A percentile compares a stretch with the other conserved stretches of the same genome.
phyloP scores from a whole-genome alignment of 2,888 invertebrate species.

The Lithophane ornitopus region DNA sequence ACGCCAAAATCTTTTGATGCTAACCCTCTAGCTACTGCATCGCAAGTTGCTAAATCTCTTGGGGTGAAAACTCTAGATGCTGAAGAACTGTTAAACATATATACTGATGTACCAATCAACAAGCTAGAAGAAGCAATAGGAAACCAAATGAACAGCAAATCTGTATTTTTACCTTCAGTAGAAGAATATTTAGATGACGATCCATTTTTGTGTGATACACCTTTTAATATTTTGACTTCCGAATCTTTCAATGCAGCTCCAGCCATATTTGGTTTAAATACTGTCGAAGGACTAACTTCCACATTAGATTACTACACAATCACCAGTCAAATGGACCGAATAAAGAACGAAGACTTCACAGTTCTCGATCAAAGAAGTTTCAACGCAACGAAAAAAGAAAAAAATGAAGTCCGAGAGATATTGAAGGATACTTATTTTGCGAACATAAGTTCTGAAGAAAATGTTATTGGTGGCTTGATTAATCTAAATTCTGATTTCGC shows the following conservation, averaged over 20 bases:
- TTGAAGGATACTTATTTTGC: slow-evolving; percentile 83
- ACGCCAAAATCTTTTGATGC: slow-evolving; percentile 82
- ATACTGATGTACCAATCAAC: slow-evolving; percentile 75
- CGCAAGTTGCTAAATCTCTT: slow-evolving; percentile 83
- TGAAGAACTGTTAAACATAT: slow-evolving; percentile 78
- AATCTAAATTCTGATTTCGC: slow-evolving; percentile 85
- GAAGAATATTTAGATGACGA: slow-evolving; percentile 82
- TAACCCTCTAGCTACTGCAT: slow-evolving; percentile 80
- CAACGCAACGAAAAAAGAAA: slow-evolving; percentile 73
- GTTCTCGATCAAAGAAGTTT: slow-evolving; percentile 81
- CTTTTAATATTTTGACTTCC: slow-evolving; percentile 82
- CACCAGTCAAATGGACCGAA: slow-evolving; percentile 83
- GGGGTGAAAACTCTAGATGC: slow-evolving; percentile 78
- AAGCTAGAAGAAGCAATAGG: slow-evolving; percentile 84
- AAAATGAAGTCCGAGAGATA: slow-evolving; percentile 75
- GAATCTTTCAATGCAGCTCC: slow-evolving; percentile 84
- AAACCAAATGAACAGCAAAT: slow-evolving; percentile 85
- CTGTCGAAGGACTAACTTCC: slow-evolving; percentile 89
- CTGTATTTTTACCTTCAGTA: slow-evolving; percentile 84
- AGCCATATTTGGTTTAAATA: slow-evolving; percentile 88
- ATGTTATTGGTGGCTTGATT: slow-evolving; percentile 82
- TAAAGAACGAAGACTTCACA: slow-evolving; percentile 82
- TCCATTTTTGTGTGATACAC: slow-evolving; percentile 84
- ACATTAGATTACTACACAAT: slow-evolving; percentile 84
- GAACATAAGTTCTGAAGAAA: slow-evolving; percentile 80